Evolutionary conservation across 2,888 invertebrate genomes (phyloP).

Genomic region (Drosophila nigritarsus): DNA sequence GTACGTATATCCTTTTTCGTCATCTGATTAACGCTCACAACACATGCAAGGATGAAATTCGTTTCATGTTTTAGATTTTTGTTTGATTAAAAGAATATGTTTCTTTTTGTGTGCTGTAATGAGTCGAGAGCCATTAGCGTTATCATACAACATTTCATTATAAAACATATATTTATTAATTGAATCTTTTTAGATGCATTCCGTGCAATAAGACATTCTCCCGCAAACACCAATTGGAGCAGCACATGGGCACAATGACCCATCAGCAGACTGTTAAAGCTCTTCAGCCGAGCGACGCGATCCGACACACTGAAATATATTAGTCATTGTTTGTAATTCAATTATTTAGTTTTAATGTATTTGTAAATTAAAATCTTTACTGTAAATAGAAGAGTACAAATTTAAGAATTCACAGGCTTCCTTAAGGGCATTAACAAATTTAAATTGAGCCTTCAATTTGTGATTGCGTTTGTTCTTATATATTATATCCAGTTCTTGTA

Average conservation of each 20-base stretch:
- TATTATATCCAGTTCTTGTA: background rate
- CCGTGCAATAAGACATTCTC: constrained; percentile 84
- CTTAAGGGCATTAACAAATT: background rate
- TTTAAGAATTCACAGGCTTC: constrained; percentile 6
- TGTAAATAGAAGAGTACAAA: constrained; percentile 58
- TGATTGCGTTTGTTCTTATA: background rate
- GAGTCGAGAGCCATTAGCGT: background rate
- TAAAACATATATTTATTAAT: background rate
- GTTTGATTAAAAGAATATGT: too few relatives aligned
- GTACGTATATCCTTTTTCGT: constrained; percentile 51
- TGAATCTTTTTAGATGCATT: constrained; percentile 69
- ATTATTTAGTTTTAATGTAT: constrained; percentile 32
- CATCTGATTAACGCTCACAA: background rate
- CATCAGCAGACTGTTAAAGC: constrained; percentile 81
- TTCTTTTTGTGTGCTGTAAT: background rate
- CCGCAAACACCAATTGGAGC: constrained; percentile 83
- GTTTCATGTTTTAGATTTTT: background rate
- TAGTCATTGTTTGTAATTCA: constrained; percentile 42
- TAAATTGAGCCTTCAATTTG: constrained; percentile 6
- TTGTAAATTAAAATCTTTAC: constrained; percentile 15
- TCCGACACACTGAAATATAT: constrained; percentile 61
- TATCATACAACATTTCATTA: background rate
- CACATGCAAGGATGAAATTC: background rate
- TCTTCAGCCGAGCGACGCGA: constrained; percentile 46
- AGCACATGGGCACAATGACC: constrained; percentile 82